Evolutionary conservation across 2,797 vertebrate species (phyloP), one percentile per base, ranked within the genome.

Genomic region (Megaceryle alcyon): DNA sequence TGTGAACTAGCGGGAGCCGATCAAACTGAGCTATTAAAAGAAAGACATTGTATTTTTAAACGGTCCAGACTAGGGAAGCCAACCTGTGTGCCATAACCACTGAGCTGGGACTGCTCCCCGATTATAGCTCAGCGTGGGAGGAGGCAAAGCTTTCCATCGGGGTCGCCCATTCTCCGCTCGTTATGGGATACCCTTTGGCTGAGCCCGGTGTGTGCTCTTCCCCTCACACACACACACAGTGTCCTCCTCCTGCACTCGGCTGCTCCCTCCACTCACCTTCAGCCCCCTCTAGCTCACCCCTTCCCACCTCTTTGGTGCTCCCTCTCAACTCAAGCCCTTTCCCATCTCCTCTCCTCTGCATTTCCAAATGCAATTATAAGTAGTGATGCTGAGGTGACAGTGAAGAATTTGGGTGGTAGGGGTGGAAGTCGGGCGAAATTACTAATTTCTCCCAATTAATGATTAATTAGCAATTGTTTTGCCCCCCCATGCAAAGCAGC

Each of bases 31-130:
- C 97, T 98, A 97, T 98, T 97, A 97, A 98, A 98, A 97, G 97
- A 95, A 98, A 98, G 96, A 97, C 95, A 96, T 97, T 97, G 97
- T 97, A 95, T 96, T 97, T 97, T 96, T 97, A 97, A 96, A 68
- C 33, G 75, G 93, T 33, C 84, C 96, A 96, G 97, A 95, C 93
- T 2, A 29, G 96, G 94, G 94, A 98, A 96, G 97, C 97, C 97
- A 98, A 97, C 63, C 95, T 92, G 83, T 14, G 94, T 80, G 97
- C 97, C 96, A 75, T 93, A 83, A 78, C 97, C 86, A 28, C 84
- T 20, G 97, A 65, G 96, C 96, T 51, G 93, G 88, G 94, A 76
- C 96, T 94, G 96, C 97, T 97, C 94, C 96, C 96, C 48, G 46
- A 13, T 95, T 64, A 83, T 71, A 77, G 87, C 94, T 66, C 96